Evolutionary conservation across 1,140 invertebrate genomes (phyloP).

Genomic region (Oreohelix idahoensis): DNA sequence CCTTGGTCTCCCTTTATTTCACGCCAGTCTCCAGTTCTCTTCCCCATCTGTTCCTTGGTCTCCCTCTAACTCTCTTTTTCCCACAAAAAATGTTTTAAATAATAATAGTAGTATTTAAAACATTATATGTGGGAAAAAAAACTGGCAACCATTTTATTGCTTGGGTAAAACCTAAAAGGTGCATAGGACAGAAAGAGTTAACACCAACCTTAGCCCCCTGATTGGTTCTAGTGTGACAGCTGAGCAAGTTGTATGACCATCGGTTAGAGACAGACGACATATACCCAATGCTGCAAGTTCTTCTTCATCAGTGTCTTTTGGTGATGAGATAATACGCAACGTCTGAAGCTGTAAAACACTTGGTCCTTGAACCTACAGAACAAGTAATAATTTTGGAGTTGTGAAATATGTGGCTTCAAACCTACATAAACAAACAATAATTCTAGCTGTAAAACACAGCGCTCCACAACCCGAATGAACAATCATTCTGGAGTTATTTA

Average conservation of each 20-base stretch:
- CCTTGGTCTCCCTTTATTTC: too few species aligned
- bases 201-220: slow-evolving; percentile 76
- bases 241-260: slow-evolving; percentile 85
- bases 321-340: slow-evolving; percentile 87
- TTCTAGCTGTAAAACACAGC: too few species aligned
- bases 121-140: too few species aligned
- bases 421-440: background rate
- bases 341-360: slow-evolving; percentile 90
- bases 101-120: too few species aligned
- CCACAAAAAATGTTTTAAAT: too few species aligned
- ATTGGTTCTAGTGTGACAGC: slow-evolving; percentile 80
- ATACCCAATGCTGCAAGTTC: slow-evolving; percentile 85
- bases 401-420: background rate
- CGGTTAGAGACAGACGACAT: slow-evolving; percentile 86
- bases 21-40: too few species aligned
- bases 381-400: background rate
- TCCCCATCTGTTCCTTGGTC: too few species aligned
- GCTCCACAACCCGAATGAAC: too few species aligned
- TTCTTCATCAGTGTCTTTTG: slow-evolving; percentile 88
- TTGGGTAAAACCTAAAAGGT: too few species aligned
- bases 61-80: too few species aligned
- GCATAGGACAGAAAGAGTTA: background rate
- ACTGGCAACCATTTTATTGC: too few species aligned
- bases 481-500: too few species aligned
- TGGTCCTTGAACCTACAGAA: slow-evolving; percentile 77